Conservation (phyloP, 2,113 vertebrate genomes). For the Neolamprologus sp. region DNA sequence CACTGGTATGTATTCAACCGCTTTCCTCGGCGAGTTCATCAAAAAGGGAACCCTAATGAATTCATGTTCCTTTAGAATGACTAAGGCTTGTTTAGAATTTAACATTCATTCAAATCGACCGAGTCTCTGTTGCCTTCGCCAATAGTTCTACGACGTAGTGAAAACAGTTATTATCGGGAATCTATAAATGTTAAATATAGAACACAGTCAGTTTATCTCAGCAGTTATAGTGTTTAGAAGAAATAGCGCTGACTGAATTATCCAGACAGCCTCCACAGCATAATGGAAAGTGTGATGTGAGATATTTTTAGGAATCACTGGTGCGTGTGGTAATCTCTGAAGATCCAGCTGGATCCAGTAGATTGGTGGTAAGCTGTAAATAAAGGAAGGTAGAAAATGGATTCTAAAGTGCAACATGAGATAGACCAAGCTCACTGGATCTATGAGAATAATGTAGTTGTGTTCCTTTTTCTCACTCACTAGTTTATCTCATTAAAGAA, state of each 20-base stretch:
- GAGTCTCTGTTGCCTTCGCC: not conserved
- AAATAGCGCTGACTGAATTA: not conserved
- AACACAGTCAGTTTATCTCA: not conserved
- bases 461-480: not conserved
- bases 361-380: not conserved
- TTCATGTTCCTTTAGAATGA: conserved; percentile 8
- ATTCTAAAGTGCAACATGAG: not conserved
- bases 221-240: not conserved
- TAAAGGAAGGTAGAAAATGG: not conserved
- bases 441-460: not conserved
- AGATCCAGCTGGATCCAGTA: not conserved
- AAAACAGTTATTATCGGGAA: conserved; percentile 13
- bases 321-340: not conserved
- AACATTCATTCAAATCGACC: conserved; percentile 14
- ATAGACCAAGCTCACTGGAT: not conserved
- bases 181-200: conserved; percentile 10
- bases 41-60: conserved; percentile 33
- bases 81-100: conserved; percentile 15
- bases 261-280: not conserved
- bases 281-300: not conserved
- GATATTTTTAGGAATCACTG: not conserved
- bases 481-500: not conserved
- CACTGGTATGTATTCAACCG: not conserved
- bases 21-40: conserved; percentile 17
- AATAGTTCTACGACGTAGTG: conserved; percentile 14